phyloP scores from a whole-genome alignment of 2,797 vertebrate genomes.

The Lateolabrax maculatus region DNA sequence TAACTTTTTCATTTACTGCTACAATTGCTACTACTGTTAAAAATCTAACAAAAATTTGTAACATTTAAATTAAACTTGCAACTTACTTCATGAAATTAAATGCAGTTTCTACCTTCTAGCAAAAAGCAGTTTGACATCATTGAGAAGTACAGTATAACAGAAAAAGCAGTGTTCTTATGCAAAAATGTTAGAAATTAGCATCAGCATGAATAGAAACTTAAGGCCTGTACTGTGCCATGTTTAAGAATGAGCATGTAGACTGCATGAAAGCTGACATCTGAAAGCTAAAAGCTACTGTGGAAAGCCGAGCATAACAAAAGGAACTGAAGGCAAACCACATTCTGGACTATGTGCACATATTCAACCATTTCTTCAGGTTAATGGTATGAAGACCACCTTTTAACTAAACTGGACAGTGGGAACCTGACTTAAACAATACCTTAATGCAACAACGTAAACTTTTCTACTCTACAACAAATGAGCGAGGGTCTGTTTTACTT shows the following conservation, averaged over 20 bases:
- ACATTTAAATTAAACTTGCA: neutral
- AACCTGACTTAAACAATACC: constrained; percentile 1
- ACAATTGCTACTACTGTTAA: neutral
- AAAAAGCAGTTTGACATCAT: constrained; percentile 8
- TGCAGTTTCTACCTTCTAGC: neutral
- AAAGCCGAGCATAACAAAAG: constrained; percentile 1
- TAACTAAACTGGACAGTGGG: neutral
- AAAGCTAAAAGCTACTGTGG: constrained; percentile 1
- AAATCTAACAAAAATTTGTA: neutral
- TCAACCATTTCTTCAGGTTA: neutral
- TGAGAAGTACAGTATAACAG: neutral
- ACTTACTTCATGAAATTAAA: neutral
- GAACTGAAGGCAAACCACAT: neutral
- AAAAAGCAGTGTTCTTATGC: constrained; percentile 8
- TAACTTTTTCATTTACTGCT: neutral
- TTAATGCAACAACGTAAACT: constrained; percentile 28
- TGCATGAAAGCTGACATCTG: constrained; percentile 16
- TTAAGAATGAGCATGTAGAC: neutral
- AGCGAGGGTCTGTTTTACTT: constrained; percentile 11
- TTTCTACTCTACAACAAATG: neutral
- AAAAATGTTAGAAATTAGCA: constrained; percentile 1
- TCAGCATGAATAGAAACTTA: neutral
- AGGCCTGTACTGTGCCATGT: neutral
- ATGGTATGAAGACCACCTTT: neutral
- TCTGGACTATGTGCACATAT: neutral